Percentiles rank a stretch among this genome's conserved stretches.
Conservation (phyloP, 2,113 vertebrate genomes). For the Naja naja region DNA sequence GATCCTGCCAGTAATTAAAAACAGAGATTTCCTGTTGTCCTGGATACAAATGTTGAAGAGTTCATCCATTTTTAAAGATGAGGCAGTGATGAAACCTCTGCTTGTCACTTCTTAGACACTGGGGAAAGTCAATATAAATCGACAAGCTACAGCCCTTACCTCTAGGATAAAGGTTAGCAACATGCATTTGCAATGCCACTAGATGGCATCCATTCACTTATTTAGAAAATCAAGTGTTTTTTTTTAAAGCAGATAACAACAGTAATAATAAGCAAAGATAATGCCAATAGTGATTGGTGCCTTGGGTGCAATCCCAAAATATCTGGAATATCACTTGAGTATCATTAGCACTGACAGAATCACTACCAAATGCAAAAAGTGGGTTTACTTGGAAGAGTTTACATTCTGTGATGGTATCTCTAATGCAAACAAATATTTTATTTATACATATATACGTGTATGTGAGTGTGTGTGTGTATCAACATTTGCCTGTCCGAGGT, state of each 20-base stretch:
- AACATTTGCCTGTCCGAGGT: no score
- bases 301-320: not conserved
- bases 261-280: not conserved
- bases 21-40: not conserved
- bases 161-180: not conserved
- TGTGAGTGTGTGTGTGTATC: no score
- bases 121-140: not conserved
- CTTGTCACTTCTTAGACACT: not conserved
- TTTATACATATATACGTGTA: no score
- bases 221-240: not conserved
- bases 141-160: not conserved
- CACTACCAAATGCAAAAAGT: not conserved
- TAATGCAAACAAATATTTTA: not conserved
- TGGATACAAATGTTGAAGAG: not conserved
- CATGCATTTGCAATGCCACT: not conserved
- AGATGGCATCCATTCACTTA: not conserved
- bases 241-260: not conserved
- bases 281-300: not conserved
- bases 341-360: not conserved
- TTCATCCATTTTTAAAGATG: not conserved
- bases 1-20: not conserved
- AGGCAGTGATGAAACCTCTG: not conserved
- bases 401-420: not conserved
- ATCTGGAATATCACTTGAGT: not conserved
- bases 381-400: not conserved